Conservation (phyloP, 2,888 invertebrate genomes). For the Erebia epiphron region DNA sequence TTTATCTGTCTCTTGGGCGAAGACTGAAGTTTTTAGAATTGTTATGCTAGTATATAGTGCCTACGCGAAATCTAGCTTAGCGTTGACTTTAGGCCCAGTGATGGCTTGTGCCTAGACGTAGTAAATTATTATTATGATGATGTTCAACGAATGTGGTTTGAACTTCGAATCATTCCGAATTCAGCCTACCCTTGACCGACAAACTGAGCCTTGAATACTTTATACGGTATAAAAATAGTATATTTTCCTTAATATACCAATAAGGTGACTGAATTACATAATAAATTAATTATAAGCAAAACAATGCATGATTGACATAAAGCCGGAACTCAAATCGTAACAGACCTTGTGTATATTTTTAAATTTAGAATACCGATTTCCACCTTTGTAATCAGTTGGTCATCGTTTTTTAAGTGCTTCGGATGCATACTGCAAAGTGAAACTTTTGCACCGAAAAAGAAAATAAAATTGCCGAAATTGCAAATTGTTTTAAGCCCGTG, state of each 20-base stretch:
- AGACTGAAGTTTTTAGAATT: too few species aligned
- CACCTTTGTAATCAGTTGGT: constrained; percentile 29
- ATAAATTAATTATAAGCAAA: constrained; percentile 14
- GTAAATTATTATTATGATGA: too few species aligned
- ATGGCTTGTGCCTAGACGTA: too few species aligned
- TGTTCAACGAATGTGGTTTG: background rate
- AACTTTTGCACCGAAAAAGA: constrained; percentile 9
- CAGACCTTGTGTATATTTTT: constrained; percentile 27
- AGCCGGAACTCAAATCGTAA: constrained; percentile 21
- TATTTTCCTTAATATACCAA: background rate
- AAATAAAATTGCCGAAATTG: background rate
- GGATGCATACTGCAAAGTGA: constrained; percentile 7
- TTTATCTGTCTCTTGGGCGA: too few species aligned
- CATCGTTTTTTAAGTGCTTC: constrained; percentile 14
- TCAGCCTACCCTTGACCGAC: background rate
- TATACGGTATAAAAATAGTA: background rate
- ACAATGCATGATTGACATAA: constrained; percentile 22
- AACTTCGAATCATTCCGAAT: constrained; percentile 1
- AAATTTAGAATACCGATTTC: constrained; percentile 24
- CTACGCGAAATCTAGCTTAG: too few species aligned
- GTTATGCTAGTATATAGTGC: too few species aligned
- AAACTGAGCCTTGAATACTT: background rate
- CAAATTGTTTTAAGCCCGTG: background rate
- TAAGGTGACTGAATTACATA: constrained; percentile 13
- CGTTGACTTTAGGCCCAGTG: too few species aligned